Evolutionary conservation across 2,797 vertebrate genomes (phyloP).

Genomic region (Prionace glauca): DNA sequence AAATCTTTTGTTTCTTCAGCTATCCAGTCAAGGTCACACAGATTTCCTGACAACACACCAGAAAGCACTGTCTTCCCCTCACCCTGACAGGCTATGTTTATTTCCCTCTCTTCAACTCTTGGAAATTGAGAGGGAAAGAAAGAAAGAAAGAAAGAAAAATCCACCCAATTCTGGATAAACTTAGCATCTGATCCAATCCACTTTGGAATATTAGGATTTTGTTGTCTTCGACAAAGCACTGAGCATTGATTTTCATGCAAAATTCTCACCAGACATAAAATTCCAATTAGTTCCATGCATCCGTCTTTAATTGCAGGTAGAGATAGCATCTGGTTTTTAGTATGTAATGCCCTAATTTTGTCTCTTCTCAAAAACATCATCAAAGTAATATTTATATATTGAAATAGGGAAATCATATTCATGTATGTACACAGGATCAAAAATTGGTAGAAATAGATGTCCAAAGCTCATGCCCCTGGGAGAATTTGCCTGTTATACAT

Average conservation of each 20-base stretch:
- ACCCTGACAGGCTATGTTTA: not conserved
- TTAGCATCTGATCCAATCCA: not conserved
- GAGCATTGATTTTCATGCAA: not conserved
- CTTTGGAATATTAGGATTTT: not conserved
- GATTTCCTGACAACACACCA: slow-evolving; percentile 19
- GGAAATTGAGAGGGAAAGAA: not conserved
- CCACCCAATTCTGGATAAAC: not conserved
- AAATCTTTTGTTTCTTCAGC: slow-evolving; percentile 17
- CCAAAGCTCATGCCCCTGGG: not conserved
- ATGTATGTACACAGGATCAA: too few species aligned
- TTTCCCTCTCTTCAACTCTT: not conserved
- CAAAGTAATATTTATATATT: not conserved
- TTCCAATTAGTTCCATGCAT: not conserved
- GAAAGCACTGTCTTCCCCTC: not conserved
- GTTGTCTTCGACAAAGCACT: not conserved
- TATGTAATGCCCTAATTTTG: not conserved
- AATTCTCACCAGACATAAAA: not conserved
- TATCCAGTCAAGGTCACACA: not conserved
- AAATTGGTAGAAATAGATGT: not conserved
- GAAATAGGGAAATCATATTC: not conserved
- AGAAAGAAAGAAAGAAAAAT: not conserved
- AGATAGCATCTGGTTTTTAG: not conserved
- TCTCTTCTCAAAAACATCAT: not conserved
- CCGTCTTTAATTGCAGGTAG: not conserved
- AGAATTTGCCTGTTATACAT: not conserved